Percentiles rank a stretch among this genome's conserved stretches.
Evolutionary conservation across 1,140 invertebrate species (phyloP).

Genomic region (Drosophila pseudoobscura): DNA sequence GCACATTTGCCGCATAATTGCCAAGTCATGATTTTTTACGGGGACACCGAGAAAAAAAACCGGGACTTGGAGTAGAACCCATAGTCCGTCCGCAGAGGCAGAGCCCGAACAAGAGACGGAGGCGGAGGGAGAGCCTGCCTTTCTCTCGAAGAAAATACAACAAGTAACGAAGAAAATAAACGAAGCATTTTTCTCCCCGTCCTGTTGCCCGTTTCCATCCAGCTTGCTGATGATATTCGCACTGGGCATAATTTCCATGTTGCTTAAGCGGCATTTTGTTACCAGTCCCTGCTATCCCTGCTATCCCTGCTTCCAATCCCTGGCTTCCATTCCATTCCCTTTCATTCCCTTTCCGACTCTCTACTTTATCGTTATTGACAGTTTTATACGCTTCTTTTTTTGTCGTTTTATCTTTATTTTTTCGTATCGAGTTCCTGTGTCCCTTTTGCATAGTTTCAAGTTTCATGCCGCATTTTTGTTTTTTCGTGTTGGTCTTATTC

Average conservation of each 20-base stretch:
- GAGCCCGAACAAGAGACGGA: too few species aligned
- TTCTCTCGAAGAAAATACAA: constrained; percentile 28
- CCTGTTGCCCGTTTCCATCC: constrained; percentile 42
- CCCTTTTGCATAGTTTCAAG: constrained; percentile 78
- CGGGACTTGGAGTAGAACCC: constrained; percentile 11
- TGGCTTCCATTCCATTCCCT: background rate
- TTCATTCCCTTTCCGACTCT: constrained; percentile 43
- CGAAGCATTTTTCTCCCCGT: constrained; percentile 45
- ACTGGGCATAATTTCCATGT: constrained; percentile 80
- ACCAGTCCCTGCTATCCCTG: background rate
- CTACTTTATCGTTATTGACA: constrained; percentile 79
- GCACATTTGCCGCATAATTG: constrained; percentile 81
- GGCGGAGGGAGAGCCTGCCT: too few species aligned
- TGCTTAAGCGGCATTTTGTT: constrained; percentile 80
- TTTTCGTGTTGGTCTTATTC: background rate
- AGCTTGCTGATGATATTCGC: constrained; percentile 75
- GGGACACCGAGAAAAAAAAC: constrained; percentile 35
- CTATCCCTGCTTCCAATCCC: background rate
- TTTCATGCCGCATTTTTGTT: constrained; percentile 59
- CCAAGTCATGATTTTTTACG: constrained; percentile 80
- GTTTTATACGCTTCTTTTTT: constrained; percentile 60
- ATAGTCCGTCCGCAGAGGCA: background rate
- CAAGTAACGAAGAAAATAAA: constrained; percentile 58
- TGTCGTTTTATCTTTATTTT: constrained; percentile 25
- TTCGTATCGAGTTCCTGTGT: constrained; percentile 60